Percentiles rank a stretch among this genome's conserved stretches.
Evolutionary conservation across 2,888 invertebrate genomes (phyloP).

Genomic region (Apamea monoglypha): DNA sequence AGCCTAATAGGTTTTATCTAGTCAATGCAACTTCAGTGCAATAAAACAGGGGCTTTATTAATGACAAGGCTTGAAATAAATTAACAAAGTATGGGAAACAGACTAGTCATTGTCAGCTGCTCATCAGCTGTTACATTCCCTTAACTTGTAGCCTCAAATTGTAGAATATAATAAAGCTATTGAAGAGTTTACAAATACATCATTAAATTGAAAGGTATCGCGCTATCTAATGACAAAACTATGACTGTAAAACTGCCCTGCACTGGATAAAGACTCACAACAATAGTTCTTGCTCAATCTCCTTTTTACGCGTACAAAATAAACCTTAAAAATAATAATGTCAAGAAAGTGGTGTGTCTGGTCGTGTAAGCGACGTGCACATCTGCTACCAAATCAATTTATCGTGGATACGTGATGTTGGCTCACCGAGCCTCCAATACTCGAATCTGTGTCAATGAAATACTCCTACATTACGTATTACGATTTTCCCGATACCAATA

Average conservation of each 20-base stretch:
- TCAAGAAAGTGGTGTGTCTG: slow-evolving; percentile 73
- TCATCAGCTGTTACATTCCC: slow-evolving; percentile 24
- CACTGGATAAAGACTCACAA: slow-evolving; percentile 1
- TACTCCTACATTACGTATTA: slow-evolving; percentile 65
- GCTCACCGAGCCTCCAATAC: slow-evolving; percentile 59
- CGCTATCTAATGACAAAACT: neutral
- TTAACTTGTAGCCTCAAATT: neutral
- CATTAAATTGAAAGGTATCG: neutral
- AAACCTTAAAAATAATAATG: slow-evolving; percentile 77
- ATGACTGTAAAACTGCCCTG: neutral
- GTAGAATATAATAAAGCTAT: slow-evolving; percentile 6
- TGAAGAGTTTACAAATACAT: slow-evolving; percentile 1
- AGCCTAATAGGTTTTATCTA: slow-evolving; percentile 21
- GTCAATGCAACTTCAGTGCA: slow-evolving; percentile 26
- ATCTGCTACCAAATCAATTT: slow-evolving; percentile 83
- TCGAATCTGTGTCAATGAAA: slow-evolving; percentile 71
- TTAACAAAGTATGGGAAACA: slow-evolving; percentile 26
- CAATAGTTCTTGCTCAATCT: slow-evolving; percentile 36
- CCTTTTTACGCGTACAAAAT: slow-evolving; percentile 61
- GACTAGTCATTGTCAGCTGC: slow-evolving; percentile 39
- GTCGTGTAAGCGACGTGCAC: slow-evolving; percentile 75
- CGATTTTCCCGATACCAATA: slow-evolving; percentile 50
- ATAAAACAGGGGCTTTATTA: slow-evolving; percentile 15
- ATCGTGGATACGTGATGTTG: slow-evolving; percentile 80
- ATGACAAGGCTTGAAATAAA: slow-evolving; percentile 31